A percentile compares a stretch with the other conserved stretches of the same genome.
Evolutionary conservation across 2,113 vertebrate genomes (phyloP).

Genomic region (Bungarus multicinctus): DNA sequence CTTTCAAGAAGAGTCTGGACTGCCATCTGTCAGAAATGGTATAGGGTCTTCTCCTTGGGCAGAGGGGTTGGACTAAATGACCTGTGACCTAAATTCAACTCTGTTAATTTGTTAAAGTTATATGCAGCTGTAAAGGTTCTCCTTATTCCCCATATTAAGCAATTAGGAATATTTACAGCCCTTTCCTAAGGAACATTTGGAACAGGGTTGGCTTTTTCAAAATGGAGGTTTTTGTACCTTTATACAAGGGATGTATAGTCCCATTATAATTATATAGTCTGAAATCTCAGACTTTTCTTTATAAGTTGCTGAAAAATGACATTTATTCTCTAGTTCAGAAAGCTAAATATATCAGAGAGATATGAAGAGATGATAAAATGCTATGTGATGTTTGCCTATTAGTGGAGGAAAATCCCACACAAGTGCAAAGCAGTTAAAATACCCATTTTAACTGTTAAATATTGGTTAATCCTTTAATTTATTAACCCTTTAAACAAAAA

Average conservation of each 20-base stretch:
- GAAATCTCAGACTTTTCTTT: constrained; percentile 46
- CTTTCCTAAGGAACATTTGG: neutral
- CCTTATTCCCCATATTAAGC: neutral
- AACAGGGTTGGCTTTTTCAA: neutral
- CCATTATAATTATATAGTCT: constrained; percentile 56
- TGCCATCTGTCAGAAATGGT: no score
- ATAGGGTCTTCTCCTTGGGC: no score
- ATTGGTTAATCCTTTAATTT: constrained; percentile 62
- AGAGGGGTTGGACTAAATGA: no score
- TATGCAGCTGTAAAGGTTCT: neutral
- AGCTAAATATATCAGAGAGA: constrained; percentile 42
- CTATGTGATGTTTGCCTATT: constrained; percentile 57
- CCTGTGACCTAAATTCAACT: no score
- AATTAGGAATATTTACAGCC: neutral
- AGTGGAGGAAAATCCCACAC: constrained; percentile 32
- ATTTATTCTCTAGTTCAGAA: constrained; percentile 50
- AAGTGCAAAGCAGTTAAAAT: constrained; percentile 56
- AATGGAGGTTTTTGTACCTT: neutral
- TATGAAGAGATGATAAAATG: constrained; percentile 58
- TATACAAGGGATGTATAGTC: constrained; percentile 36
- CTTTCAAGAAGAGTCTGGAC: no score
- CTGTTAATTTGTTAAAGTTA: no score
- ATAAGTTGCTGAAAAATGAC: constrained; percentile 58
- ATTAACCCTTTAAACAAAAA: constrained; percentile 64
- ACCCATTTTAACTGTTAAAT: constrained; percentile 59